Conservation (phyloP, 2,797 vertebrate species). For the Distichodus sexfasciatus region DNA sequence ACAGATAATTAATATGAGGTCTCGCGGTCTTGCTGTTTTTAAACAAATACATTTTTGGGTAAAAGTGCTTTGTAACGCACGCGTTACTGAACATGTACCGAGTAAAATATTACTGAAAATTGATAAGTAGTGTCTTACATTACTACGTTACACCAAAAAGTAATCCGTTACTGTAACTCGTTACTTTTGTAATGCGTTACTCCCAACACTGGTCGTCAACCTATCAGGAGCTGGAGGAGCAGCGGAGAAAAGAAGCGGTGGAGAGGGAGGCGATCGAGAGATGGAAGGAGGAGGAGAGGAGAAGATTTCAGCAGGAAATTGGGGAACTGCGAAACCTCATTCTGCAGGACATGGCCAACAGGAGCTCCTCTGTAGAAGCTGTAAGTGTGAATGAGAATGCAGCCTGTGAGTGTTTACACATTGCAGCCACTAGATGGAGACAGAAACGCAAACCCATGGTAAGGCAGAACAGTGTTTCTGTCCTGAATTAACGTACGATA, state of each 20-base stretch:
- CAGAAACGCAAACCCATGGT: slow-evolving; percentile 39
- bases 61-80: no score
- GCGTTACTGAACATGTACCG: no score
- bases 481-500: no score
- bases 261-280: slow-evolving; percentile 61
- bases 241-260: slow-evolving; percentile 54
- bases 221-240: slow-evolving; percentile 61
- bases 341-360: slow-evolving; percentile 57
- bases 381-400: slow-evolving; percentile 59
- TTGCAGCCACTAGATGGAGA: slow-evolving; percentile 57
- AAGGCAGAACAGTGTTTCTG: background rate
- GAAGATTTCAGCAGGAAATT: slow-evolving; percentile 65
- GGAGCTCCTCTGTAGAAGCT: slow-evolving; percentile 63
- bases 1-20: no score
- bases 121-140: no score
- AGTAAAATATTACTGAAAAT: no score
- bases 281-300: slow-evolving; percentile 73
- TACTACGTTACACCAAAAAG: no score
- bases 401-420: background rate
- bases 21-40: no score
- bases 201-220: no score
- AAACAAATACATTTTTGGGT: no score
- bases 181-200: no score
- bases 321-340: slow-evolving; percentile 65
- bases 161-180: no score